A percentile compares a stretch with the other conserved stretches of the same genome.
These are phyloP conservation scores for Pseudochaenichthys georgianus DNA, from an alignment of 2,797 vertebrate species.

Conservation along the genomic window DNA sequence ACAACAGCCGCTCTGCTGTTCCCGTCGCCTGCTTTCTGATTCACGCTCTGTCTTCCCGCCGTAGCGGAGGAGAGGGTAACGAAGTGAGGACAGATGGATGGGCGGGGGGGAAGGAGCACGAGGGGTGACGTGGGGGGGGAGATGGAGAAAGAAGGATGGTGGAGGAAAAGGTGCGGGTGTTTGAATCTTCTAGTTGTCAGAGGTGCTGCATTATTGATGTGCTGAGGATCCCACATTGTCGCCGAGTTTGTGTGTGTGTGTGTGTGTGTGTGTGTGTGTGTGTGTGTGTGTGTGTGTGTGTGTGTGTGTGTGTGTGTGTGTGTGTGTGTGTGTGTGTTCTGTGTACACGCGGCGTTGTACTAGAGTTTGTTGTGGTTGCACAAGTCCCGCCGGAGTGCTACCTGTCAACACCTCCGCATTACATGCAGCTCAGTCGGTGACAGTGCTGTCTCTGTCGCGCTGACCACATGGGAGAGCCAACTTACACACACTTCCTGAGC, in stretches of 20 bases:
- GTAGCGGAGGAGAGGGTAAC: slow-evolving; percentile 45
- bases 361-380: slow-evolving; percentile 52
- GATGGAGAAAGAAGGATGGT: slow-evolving; percentile 46
- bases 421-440: slow-evolving; percentile 64
- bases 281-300: too few species aligned
- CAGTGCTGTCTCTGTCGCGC: slow-evolving; percentile 51
- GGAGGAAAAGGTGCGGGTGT: slow-evolving; percentile 56
- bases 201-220: slow-evolving; percentile 82
- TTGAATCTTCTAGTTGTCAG: slow-evolving; percentile 77
- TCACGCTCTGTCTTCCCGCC: slow-evolving; percentile 33
- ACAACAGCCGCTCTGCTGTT: slow-evolving; percentile 22
- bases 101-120: slow-evolving; percentile 24
- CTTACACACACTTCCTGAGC: slow-evolving; percentile 29
- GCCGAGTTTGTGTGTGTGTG: slow-evolving; percentile 43
- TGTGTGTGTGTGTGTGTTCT: too few species aligned
- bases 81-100: slow-evolving; percentile 61
- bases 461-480: slow-evolving; percentile 68
- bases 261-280: background rate
- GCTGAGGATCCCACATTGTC: slow-evolving; percentile 69
- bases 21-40: slow-evolving; percentile 46
- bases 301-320: too few species aligned
- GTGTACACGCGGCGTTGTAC: background rate
- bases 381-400: slow-evolving; percentile 64
- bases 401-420: slow-evolving; percentile 79
- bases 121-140: slow-evolving; percentile 21